Percentiles rank a stretch among this genome's conserved stretches.
Conservation (phyloP, 1,140 invertebrate species). For the Drosophila tristis region DNA sequence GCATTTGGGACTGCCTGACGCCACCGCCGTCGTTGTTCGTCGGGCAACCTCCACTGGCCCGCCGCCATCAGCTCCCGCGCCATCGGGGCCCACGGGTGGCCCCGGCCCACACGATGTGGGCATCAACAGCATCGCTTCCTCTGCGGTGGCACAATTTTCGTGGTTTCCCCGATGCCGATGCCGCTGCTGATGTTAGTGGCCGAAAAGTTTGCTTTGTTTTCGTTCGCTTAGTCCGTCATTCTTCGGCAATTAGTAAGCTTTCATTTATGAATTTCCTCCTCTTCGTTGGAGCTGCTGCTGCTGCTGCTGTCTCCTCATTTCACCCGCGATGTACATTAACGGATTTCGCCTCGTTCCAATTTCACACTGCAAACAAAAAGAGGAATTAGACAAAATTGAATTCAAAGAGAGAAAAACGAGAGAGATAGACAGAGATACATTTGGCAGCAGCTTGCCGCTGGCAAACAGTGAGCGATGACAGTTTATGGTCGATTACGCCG, state of each 20-base stretch:
- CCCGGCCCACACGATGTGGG: constrained; percentile 83
- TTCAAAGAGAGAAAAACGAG: constrained; percentile 15
- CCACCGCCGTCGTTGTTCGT: constrained; percentile 11
- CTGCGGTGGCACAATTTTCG: constrained; percentile 54
- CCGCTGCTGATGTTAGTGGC: constrained; percentile 16
- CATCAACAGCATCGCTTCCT: constrained; percentile 72
- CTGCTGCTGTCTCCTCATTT: constrained; percentile 22
- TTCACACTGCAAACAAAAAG: constrained; percentile 36
- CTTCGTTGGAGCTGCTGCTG: constrained; percentile 7
- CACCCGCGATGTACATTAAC: constrained; percentile 18
- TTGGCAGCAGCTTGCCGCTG: constrained; percentile 41
- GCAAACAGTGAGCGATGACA: constrained; percentile 1
- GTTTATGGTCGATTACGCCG: constrained; percentile 13
- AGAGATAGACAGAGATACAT: constrained; percentile 1
- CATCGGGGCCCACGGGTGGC: constrained; percentile 49
- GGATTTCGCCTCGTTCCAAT: constrained; percentile 25
- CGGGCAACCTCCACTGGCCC: constrained; percentile 6
- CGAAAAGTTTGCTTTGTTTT: constrained; percentile 55
- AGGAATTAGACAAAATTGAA: constrained; percentile 12
- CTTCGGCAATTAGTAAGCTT: constrained; percentile 75
- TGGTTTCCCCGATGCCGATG: constrained; percentile 13
- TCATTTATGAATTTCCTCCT: constrained; percentile 71
- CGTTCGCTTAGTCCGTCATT: constrained; percentile 64
- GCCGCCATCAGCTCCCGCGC: constrained; percentile 26
- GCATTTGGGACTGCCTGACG: constrained; percentile 70